Evolutionary conservation across 1,140 invertebrate genomes (phyloP).

Genomic region (Dysdera silvatica): DNA sequence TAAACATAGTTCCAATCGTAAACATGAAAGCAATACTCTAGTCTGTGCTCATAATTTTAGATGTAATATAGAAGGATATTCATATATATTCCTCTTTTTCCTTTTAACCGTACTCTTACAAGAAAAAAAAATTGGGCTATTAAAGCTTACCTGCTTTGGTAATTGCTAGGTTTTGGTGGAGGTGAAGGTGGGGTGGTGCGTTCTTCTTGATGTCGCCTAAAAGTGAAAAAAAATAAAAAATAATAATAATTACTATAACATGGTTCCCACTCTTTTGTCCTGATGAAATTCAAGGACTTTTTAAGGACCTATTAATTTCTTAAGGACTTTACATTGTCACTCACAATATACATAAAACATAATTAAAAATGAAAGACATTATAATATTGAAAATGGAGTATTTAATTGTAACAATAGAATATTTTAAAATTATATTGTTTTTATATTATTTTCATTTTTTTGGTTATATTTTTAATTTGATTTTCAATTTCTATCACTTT

Average conservation of each 20-base stretch:
- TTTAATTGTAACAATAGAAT: too few species aligned
- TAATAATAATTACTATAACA: not conserved
- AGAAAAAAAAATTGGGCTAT: too few species aligned
- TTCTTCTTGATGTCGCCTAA: conserved; percentile 14
- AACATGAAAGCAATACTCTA: too few species aligned
- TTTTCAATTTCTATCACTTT: too few species aligned
- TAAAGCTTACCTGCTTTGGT: conserved; percentile 22
- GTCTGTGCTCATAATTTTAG: too few species aligned
- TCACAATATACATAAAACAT: not conserved
- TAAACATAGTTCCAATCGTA: too few species aligned
- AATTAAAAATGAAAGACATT: not conserved
- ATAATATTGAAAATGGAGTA: not conserved
- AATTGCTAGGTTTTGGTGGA: conserved; percentile 31
- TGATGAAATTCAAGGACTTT: not conserved
- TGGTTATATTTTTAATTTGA: too few species aligned
- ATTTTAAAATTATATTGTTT: too few species aligned
- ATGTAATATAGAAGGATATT: too few species aligned
- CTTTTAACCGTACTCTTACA: too few species aligned
- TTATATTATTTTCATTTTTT: too few species aligned
- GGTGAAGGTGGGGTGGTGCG: conserved; percentile 32
- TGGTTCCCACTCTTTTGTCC: not conserved
- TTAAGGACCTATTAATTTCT: not conserved
- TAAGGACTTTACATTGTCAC: not conserved
- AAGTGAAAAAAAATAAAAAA: not conserved
- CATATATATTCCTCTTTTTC: too few species aligned